A percentile compares a stretch with the other conserved stretches of the same genome.
phyloP scores from a whole-genome alignment of 2,113 vertebrate genomes.

The Odontesthes bonariensis region DNA sequence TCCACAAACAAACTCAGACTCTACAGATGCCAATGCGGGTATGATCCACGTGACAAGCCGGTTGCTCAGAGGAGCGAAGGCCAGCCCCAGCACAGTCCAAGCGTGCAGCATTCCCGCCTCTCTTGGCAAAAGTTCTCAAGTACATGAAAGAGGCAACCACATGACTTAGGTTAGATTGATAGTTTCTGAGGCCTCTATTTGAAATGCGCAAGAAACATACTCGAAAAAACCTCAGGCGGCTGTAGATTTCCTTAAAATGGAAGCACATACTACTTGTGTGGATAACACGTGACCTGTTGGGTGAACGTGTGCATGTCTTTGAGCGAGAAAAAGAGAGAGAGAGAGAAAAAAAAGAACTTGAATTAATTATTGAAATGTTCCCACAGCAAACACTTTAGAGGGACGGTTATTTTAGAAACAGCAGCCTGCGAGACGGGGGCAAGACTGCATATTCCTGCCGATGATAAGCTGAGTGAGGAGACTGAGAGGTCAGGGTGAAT shows the following conservation, averaged over 20 bases:
- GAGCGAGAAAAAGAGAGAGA: constrained; percentile 10
- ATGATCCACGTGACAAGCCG: constrained; percentile 39
- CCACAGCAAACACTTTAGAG: constrained; percentile 31
- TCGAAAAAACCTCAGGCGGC: constrained; percentile 39
- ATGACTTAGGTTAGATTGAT: constrained; percentile 25
- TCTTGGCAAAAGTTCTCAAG: constrained; percentile 11
- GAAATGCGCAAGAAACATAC: constrained; percentile 39
- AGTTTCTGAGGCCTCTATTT: constrained; percentile 40
- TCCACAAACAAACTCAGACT: constrained; percentile 9
- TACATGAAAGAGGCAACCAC: constrained; percentile 12
- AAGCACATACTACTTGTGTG: constrained; percentile 3
- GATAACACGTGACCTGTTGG: constrained; percentile 22
- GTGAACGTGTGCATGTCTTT: constrained; percentile 31
- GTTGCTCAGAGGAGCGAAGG: constrained; percentile 24
- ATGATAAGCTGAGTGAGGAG: constrained; percentile 39
- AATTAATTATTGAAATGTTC: constrained; percentile 71
- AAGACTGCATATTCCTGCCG: constrained; percentile 27
- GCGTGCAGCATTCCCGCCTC: constrained; percentile 14
- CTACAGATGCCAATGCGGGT: constrained; percentile 31
- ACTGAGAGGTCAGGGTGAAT: constrained; percentile 23
- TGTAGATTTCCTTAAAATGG: constrained; percentile 41
- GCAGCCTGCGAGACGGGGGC: constrained; percentile 44
- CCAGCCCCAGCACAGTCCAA: constrained; percentile 12
- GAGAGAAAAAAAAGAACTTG: constrained; percentile 26
- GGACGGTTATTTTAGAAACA: constrained; percentile 57